phyloP scores from a whole-genome alignment of 2,888 invertebrate species.

The Drosophila demipolita region DNA sequence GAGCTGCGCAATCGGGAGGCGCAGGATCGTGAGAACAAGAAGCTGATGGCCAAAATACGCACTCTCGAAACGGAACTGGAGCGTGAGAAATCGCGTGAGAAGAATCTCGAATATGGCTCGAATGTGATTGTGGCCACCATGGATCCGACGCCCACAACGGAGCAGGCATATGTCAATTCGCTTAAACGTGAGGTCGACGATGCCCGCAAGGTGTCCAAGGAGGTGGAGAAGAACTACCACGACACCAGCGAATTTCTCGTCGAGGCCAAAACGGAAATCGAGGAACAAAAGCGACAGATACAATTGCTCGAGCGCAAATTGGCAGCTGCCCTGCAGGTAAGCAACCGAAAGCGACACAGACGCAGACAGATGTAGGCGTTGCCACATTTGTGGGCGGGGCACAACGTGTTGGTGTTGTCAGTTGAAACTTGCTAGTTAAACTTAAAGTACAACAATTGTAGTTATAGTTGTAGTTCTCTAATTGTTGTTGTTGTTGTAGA shows the following conservation, averaged over 20 bases:
- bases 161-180: conserved; percentile 88
- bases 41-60: conserved; percentile 91
- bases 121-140: conserved; percentile 82
- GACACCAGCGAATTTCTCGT: conserved; percentile 91
- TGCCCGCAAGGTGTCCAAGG: conserved; percentile 91
- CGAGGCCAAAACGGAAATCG: conserved; percentile 90
- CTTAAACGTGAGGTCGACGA: conserved; percentile 91
- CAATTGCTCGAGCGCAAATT: conserved; percentile 91
- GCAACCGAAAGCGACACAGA: conserved; percentile 20
- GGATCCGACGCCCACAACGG: conserved; percentile 85
- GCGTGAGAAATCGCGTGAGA: conserved; percentile 87
- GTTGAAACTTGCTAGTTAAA: conserved; percentile 38
- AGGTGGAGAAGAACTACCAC: conserved; percentile 92
- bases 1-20: conserved; percentile 95
- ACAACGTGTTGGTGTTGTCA: conserved; percentile 70
- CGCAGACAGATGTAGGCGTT: conserved; percentile 6
- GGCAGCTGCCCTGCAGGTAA: conserved; percentile 88
- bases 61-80: conserved; percentile 93
- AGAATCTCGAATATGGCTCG: conserved; percentile 81
- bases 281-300: conserved; percentile 92
- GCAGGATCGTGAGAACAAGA: conserved; percentile 93
- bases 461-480: neutral
- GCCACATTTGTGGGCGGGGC: conserved; percentile 10
- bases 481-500: conserved; percentile 10
- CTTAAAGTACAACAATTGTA: conserved; percentile 10